Evolutionary conservation across 2,797 vertebrate species (phyloP).

Genomic region (Tamandua tetradactyla): DNA sequence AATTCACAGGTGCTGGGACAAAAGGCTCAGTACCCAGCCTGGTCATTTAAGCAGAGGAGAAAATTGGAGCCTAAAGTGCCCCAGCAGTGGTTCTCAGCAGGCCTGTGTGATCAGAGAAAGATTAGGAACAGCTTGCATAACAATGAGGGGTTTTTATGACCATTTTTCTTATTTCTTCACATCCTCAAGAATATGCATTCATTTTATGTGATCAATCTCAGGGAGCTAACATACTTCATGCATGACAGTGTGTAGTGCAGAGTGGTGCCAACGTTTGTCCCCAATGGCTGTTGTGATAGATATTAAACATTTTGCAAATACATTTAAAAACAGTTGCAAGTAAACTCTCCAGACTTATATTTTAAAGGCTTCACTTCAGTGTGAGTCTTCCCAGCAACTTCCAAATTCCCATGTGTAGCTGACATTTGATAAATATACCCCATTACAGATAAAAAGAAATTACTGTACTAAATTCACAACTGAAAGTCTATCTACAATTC

Average conservation of each 20-base stretch:
- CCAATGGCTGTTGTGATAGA: neutral
- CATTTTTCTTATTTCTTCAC: constrained; percentile 19
- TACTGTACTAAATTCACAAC: constrained; percentile 10
- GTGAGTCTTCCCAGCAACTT: neutral
- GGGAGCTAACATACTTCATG: neutral
- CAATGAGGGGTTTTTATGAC: neutral
- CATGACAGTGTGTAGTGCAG: neutral
- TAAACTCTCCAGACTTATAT: neutral
- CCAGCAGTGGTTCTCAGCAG: neutral
- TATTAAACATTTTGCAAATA: neutral
- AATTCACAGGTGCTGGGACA: neutral
- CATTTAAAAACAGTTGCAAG: neutral
- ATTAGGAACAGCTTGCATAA: neutral
- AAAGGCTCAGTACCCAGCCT: neutral
- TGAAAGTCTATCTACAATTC: constrained; percentile 27
- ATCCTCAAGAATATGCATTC: neutral
- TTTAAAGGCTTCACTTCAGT: neutral
- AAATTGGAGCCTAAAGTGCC: neutral
- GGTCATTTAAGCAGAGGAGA: neutral
- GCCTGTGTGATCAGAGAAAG: neutral
- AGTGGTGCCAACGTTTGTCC: neutral
- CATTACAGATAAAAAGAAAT: constrained; percentile 44
- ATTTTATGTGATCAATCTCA: neutral
- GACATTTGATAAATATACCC: constrained; percentile 37
- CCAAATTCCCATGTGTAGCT: neutral